Evolutionary conservation across 2,888 invertebrate species (phyloP), one percentile per base, ranked within the genome.

Genomic region (Bugulina stolonifera): DNA sequence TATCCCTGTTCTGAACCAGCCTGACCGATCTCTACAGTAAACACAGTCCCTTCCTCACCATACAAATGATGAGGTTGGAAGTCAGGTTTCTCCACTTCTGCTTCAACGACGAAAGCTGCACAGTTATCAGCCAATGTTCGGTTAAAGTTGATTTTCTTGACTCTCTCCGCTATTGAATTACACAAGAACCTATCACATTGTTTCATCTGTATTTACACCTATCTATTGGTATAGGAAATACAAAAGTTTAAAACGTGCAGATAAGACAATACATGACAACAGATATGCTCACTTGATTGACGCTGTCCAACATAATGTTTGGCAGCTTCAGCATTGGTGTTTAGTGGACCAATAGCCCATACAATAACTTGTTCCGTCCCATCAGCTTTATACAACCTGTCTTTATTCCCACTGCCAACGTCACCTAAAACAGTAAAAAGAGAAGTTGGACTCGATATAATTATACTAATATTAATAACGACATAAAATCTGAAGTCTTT

Each of bases 271-370:
- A 52, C 52, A 52, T 10, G 52, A 14, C 52, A 52, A 22, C 52
- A 10, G 22, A 14, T 22, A 10, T 14, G 22, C 57, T 18, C 23
- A 57, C 57, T 25, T 25, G 57, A 57, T 22, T 27, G n/a, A 27
- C 57, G 57, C 5, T 22, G 10, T 34, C 70, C 27, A 3, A 14
- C n/a, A 23, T 69, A 35, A 54, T 73, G 73, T 69, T 73, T 73
- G 1, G 71, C 64, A 22, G 64, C 71, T 29, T 34, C 58, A 74
- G 89, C 89, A 77, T 89, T 90, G 35, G 88, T 87, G 82, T 92
- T 92, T 76, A 93, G 85, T 76, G 89, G 87, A 1, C 94, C 94
- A 72, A 93, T 85, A 0, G 93, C 93, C 94, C 94, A 94, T 73
- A 94, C 88, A 25, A 90, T 87, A 80, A 88, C 90, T 73, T 70